Conservation (phyloP, 1,140 invertebrate species). For the Drosophila arawakana region DNA sequence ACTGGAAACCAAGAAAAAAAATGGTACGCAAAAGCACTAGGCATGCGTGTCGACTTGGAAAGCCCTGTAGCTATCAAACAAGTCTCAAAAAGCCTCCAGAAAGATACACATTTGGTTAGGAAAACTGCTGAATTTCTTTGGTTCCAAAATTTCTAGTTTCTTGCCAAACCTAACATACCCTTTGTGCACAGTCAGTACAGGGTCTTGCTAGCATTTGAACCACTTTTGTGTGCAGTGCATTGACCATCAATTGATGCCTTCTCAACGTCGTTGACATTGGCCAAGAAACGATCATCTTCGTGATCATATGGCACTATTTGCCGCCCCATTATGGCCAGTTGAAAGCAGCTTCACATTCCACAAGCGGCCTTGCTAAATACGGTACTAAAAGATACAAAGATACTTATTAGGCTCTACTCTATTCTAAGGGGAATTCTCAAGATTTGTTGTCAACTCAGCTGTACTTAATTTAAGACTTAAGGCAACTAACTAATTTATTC, state of each 20-base stretch:
- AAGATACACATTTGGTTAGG: no score
- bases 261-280: constrained; percentile 72
- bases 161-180: no score
- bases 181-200: background rate
- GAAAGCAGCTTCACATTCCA: constrained; percentile 44
- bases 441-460: constrained; percentile 4
- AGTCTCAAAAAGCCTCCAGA: no score
- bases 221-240: constrained; percentile 64
- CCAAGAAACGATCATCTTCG: constrained; percentile 9
- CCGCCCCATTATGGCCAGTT: constrained; percentile 36
- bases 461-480: background rate
- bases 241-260: constrained; percentile 72
- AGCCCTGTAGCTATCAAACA: no score
- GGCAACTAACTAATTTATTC: constrained; percentile 26
- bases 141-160: no score
- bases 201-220: constrained; percentile 40
- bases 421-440: constrained; percentile 24
- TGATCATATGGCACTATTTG: constrained; percentile 32
- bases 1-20: constrained; percentile 45
- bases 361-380: constrained; percentile 44
- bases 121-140: no score
- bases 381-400: constrained; percentile 1
- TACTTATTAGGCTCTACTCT: constrained; percentile 2
- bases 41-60: no score
- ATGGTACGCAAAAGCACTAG: background rate